Base-by-base conservation (phyloP, 1,140 invertebrate species). In the Polypedilum pembai region DNA sequence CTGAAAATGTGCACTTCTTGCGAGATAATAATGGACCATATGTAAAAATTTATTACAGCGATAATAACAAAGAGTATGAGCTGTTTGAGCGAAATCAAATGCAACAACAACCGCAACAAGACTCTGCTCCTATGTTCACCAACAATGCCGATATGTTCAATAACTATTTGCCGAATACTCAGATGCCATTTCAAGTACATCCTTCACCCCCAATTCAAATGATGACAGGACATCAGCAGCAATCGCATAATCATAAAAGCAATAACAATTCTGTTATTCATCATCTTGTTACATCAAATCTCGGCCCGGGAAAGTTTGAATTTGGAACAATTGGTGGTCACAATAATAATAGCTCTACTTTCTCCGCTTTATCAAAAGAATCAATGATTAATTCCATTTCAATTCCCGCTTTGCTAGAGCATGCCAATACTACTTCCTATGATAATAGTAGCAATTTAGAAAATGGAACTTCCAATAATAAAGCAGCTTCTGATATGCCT, bases 241-340 rank as follows among this genome's bases (percentile, higher is more conserved):
- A 20, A 8, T 20, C 3, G 8, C 63, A n/a, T n/a, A 66, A 66
- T 18, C n/a, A 66, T 18, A 18, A 17, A 1, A 66, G 17, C 8
- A 66, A 66, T 17, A 20, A 7, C 65, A 66, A 20, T 18, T 18
- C 8, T 20, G 65, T 85, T 69, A 88, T 92, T 73, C 90, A 92
- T 76, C 91, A 92, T 82, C 83, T 93, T 17, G 86, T 92, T 10
- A 90, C 45, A 56, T 56, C 89, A n/a, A 93, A 92, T 82, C 92
- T 91, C 90, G 86, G 87, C 7, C 90, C 90, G 10, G 92, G 92
- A 80, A 87, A 88, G n/a, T 89, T 86, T 66, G 91, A 90, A 1
- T 94, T 92, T 79, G 90, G 88, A 75, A 91, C 91, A 7, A 92
- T 94, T 83, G 90, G 90, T 10, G 85, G 84, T 20, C 83, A 83